Conservation (phyloP, 2,888 invertebrate species). For the Thecophora atra region DNA sequence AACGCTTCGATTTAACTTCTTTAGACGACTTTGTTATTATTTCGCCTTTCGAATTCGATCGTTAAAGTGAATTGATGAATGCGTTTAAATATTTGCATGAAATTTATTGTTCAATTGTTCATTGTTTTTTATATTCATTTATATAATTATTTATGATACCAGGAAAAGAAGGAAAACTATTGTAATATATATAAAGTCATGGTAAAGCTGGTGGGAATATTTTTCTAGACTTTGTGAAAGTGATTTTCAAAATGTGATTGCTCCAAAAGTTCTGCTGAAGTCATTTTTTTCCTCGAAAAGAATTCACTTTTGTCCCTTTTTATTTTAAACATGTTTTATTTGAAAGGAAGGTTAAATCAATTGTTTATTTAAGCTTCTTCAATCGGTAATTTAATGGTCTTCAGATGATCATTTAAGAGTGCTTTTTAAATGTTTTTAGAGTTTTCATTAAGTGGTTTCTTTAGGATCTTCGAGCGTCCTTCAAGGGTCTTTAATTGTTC, state of each 20-base stretch:
- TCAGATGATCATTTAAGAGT: too few species aligned
- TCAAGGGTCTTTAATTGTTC: too few species aligned
- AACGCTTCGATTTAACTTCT: not conserved
- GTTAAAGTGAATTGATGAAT: not conserved
- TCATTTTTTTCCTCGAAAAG: too few species aligned
- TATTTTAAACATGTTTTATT: too few species aligned
- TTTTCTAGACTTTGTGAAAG: not conserved
- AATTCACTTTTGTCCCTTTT: too few species aligned
- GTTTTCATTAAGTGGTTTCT: too few species aligned
- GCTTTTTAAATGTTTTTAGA: too few species aligned
- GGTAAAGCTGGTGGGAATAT: not conserved
- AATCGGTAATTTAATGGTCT: too few species aligned
- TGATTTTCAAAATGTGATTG: not conserved
- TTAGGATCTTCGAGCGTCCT: too few species aligned
- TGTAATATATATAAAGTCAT: not conserved
- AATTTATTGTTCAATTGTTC: not conserved
- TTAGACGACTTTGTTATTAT: not conserved
- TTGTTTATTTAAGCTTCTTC: too few species aligned
- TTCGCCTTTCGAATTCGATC: not conserved
- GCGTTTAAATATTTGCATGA: not conserved
- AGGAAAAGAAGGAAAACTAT: not conserved
- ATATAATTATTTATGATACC: not conserved
- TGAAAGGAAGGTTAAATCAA: too few species aligned
- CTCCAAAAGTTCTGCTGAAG: too few species aligned
- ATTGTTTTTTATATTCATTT: not conserved